phyloP scores from a whole-genome alignment of 2,888 invertebrate genomes.

The Tetragnatha montana region DNA sequence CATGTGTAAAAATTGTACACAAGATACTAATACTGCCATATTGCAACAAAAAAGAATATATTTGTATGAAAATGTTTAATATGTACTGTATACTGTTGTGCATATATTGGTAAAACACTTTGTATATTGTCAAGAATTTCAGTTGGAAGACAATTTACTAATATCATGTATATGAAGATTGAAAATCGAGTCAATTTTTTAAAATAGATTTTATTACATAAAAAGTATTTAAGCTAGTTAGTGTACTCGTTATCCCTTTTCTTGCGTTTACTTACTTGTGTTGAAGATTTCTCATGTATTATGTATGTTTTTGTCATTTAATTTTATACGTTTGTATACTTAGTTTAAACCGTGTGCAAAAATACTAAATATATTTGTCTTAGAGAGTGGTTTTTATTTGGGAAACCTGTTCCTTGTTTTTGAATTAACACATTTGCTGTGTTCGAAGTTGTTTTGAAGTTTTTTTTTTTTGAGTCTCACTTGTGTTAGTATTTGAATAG shows the following conservation, averaged over 20 bases:
- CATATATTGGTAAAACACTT: neutral
- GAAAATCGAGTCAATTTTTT: neutral
- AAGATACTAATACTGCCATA: neutral
- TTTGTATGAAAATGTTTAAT: neutral
- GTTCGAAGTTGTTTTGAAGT: neutral
- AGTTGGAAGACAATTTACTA: neutral
- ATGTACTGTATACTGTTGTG: neutral
- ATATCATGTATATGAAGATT: neutral
- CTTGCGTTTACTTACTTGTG: neutral
- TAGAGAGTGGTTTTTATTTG: neutral
- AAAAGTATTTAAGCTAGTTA: neutral
- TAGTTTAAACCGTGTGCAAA: neutral
- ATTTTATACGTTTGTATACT: neutral
- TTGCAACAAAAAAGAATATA: neutral
- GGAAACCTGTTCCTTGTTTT: neutral
- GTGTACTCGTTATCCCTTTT: neutral
- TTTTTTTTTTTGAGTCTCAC: neutral
- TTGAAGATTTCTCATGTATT: neutral
- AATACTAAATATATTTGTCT: neutral
- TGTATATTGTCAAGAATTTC: slow-evolving; percentile 4
- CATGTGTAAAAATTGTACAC: neutral
- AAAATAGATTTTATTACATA: neutral
- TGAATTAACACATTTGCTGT: neutral
- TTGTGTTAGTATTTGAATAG: slow-evolving; percentile 3
- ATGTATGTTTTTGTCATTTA: neutral